These are phyloP conservation scores for Drosophila sp. DNA, from an alignment of 1,140 invertebrate species.

Conservation along the genomic window DNA sequence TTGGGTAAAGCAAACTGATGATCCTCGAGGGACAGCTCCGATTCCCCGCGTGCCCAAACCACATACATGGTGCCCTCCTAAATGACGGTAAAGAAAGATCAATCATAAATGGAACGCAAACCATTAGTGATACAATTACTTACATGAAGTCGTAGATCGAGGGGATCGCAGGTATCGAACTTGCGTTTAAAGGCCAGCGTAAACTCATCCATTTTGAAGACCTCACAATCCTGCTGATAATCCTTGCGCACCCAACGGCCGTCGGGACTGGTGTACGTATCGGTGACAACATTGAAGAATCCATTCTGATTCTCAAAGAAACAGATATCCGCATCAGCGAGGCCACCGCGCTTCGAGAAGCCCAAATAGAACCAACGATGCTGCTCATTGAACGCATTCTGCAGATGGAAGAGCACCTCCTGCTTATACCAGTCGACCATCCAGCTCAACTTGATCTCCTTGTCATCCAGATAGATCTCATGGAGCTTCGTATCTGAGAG, in stretches of 20 bases:
- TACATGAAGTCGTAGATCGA: slow-evolving; percentile 95
- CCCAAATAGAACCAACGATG: slow-evolving; percentile 93
- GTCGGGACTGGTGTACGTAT: slow-evolving; percentile 89
- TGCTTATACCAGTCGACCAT: slow-evolving; percentile 84
- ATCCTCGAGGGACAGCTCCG: slow-evolving; percentile 84
- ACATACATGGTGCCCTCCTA: slow-evolving; percentile 91
- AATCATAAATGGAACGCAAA: not conserved
- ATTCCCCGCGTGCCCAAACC: slow-evolving; percentile 87
- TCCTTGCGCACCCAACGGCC: slow-evolving; percentile 89
- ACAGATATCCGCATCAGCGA: slow-evolving; percentile 93
- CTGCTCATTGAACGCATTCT: slow-evolving; percentile 83
- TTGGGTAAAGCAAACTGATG: slow-evolving; percentile 80
- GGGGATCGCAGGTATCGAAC: slow-evolving; percentile 96
- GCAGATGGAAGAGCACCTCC: slow-evolving; percentile 83
- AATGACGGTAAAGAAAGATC: not conserved
- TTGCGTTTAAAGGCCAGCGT: slow-evolving; percentile 90
- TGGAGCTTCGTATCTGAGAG: slow-evolving; percentile 83
- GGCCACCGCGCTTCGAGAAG: slow-evolving; percentile 95
- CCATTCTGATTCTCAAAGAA: slow-evolving; percentile 87
- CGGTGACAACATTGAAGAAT: slow-evolving; percentile 85
- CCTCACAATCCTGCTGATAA: slow-evolving; percentile 91
- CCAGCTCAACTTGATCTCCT: slow-evolving; percentile 84
- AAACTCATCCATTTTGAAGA: slow-evolving; percentile 88
- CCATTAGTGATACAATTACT: slow-evolving; percentile 43
- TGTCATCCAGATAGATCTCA: slow-evolving; percentile 78